Percentiles rank a stretch among this genome's conserved stretches.
These are phyloP conservation scores for Ctenodactylus gundi DNA, from an alignment of 2,113 vertebrate genomes.

Conservation along the genomic window DNA sequence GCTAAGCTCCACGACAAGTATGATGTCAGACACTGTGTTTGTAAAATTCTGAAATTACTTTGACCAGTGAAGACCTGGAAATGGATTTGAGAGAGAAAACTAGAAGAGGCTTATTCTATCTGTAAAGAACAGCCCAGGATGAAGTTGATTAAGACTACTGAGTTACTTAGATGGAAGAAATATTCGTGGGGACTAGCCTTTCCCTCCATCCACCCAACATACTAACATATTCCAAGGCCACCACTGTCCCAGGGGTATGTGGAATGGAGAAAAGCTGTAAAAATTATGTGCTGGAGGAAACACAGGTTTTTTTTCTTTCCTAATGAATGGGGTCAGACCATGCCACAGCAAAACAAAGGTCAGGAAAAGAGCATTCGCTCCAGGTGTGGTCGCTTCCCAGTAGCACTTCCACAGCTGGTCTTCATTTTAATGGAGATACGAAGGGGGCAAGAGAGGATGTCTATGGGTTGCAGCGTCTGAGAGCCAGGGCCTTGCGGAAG, in stretches of 20 bases:
- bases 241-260: background rate
- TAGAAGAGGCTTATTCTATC: background rate
- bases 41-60: background rate
- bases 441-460: background rate
- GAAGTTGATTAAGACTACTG: background rate
- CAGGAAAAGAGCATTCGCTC: too few species aligned
- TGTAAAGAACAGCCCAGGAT: background rate
- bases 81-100: background rate
- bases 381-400: too few species aligned
- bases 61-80: background rate
- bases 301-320: background rate
- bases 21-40: background rate
- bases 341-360: background rate
- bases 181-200: background rate
- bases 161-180: background rate
- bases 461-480: slow-evolving; percentile 9
- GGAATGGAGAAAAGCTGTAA: background rate
- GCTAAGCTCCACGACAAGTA: background rate
- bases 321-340: background rate
- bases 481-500: background rate
- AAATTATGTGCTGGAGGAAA: background rate
- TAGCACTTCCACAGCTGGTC: background rate
- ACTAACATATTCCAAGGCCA: background rate
- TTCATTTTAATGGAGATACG: background rate
- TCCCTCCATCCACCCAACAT: background rate